Evolutionary conservation across 2,113 vertebrate genomes (phyloP), one percentile per base, ranked within the genome.

Genomic region (Illadopsis cleaveri): DNA sequence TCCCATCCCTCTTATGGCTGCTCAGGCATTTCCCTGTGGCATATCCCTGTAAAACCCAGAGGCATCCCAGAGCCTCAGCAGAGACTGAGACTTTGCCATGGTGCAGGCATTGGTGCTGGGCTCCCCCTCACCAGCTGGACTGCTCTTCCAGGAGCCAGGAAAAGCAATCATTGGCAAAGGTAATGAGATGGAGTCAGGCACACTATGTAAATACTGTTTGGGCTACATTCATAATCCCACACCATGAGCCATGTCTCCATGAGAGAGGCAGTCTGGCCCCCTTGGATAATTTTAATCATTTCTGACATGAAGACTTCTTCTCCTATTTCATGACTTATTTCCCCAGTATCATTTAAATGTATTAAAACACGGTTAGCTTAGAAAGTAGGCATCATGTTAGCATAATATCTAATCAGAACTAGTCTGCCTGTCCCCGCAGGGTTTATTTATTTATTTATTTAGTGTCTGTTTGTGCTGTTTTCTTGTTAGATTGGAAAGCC

Each of bases 331-430:
- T 96, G 93, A 98, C 90, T 89, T 96, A 96, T 97, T 97, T 97
- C 96, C 90, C 91, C 73, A 85, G 79, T 95, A 97, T 95, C 93
- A 81, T 97, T 97, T 98, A 97, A 97, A 95, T 97, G 94, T 93
- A 98, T 98, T 97, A 98, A 98, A 97, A 96, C 96, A 97, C 95
- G 66, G 95, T 97, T 97, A 97, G 96, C 4, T 89, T 73, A 70
- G 95, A 95, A 96, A 98, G 93, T 86, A 97, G 97, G 97, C 96
- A 96, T 96, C 94, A 82, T 86, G 97, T 98, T 98, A 97, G 97
- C 97, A 97, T 98, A 97, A 98, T 97, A 98, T 98, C 97, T 98
- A 97, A 98, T 97, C 98, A 98, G 96, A 97, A 94, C 9, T 86
- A 94, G 88, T 84, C 94, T 96, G 96, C 87, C 81, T 95, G 97